Evolutionary conservation across 1,140 invertebrate species (phyloP).

Genomic region (Chrysomallon squamiferum): DNA sequence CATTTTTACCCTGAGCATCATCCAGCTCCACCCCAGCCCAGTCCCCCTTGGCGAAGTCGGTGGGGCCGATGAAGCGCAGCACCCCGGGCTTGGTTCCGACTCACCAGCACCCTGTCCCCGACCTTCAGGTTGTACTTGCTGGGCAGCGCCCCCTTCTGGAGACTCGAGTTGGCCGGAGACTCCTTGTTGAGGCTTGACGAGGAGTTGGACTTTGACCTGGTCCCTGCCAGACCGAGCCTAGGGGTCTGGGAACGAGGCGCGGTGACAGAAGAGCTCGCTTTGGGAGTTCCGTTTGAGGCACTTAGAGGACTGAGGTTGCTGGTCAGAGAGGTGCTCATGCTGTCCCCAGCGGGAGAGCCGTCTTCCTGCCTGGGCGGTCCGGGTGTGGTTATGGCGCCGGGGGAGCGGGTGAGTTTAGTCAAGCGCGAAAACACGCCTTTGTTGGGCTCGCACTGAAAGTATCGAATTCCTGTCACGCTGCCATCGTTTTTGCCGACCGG

Average conservation of each 20-base stretch:
- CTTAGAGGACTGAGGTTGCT: conserved; percentile 24
- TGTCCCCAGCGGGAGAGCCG: conserved; percentile 17
- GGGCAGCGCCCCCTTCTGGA: conserved; percentile 34
- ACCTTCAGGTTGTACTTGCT: conserved; percentile 69
- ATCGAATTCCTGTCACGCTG: conserved; percentile 61
- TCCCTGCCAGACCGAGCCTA: conserved; percentile 27
- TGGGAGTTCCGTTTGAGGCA: neutral
- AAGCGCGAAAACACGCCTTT: conserved; percentile 92
- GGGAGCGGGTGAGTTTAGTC: conserved; percentile 81
- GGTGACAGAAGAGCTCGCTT: neutral
- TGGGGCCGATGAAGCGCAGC: conserved; percentile 81
- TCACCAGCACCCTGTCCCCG: conserved; percentile 91
- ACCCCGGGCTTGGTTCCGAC: conserved; percentile 86
- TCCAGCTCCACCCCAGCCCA: conserved; percentile 97
- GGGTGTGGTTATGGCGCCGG: conserved; percentile 60
- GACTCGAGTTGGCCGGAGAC: conserved; percentile 29
- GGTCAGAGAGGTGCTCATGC: conserved; percentile 14
- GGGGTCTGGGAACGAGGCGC: conserved; percentile 23
- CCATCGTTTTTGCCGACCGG: conserved; percentile 66
- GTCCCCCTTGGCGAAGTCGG: conserved; percentile 88
- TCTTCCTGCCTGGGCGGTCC: conserved; percentile 28
- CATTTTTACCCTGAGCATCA: conserved; percentile 93
- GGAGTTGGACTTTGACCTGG: conserved; percentile 36
- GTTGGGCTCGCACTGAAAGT: conserved; percentile 87
- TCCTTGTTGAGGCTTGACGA: conserved; percentile 30